Percentiles rank a stretch among this genome's conserved stretches.
These are phyloP conservation scores for Bursaphelenchus okinawaensis DNA, from an alignment of 2,888 invertebrate species.

Conservation along the genomic window DNA sequence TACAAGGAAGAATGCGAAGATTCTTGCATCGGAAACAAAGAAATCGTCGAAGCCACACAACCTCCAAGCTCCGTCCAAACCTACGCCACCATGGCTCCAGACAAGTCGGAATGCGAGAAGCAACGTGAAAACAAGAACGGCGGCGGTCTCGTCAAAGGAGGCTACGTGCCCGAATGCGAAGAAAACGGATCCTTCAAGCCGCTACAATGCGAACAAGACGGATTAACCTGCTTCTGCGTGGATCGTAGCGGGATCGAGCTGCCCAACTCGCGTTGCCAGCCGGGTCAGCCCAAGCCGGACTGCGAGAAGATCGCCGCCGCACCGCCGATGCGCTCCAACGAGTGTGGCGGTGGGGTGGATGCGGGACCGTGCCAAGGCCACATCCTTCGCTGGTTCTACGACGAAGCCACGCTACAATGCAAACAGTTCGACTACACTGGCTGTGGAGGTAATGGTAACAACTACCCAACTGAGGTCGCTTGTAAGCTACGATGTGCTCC, in stretches of 20 bases:
- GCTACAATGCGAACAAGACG: slow-evolving; percentile 59
- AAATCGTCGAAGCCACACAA: slow-evolving; percentile 26
- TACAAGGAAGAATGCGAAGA: slow-evolving; percentile 58
- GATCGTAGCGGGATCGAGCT: slow-evolving; percentile 53
- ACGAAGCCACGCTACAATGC: slow-evolving; percentile 44
- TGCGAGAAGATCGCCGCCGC: slow-evolving; percentile 47
- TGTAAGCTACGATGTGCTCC: slow-evolving; percentile 43
- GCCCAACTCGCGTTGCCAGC: slow-evolving; percentile 44
- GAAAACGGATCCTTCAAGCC: slow-evolving; percentile 57
- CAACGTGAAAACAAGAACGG: slow-evolving; percentile 34
- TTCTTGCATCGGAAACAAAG: slow-evolving; percentile 36
- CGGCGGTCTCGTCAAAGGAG: slow-evolving; percentile 56
- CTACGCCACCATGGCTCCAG: slow-evolving; percentile 14
- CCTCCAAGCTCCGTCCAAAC: slow-evolving; percentile 15
- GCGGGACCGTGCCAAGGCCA: slow-evolving; percentile 46
- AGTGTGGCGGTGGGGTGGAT: slow-evolving; percentile 41
- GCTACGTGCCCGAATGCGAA: slow-evolving; percentile 61
- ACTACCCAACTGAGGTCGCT: slow-evolving; percentile 43
- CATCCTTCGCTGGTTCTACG: slow-evolving; percentile 47
- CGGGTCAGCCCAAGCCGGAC: slow-evolving; percentile 41
- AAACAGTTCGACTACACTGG: slow-evolving; percentile 48
- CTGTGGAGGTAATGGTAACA: slow-evolving; percentile 57
- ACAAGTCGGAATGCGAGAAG: slow-evolving; percentile 41
- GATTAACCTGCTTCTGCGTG: slow-evolving; percentile 62
- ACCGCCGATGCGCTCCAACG: slow-evolving; percentile 33